Evolutionary conservation across 2,797 vertebrate species (phyloP).

Genomic region (Hoplostethus atlanticus): DNA sequence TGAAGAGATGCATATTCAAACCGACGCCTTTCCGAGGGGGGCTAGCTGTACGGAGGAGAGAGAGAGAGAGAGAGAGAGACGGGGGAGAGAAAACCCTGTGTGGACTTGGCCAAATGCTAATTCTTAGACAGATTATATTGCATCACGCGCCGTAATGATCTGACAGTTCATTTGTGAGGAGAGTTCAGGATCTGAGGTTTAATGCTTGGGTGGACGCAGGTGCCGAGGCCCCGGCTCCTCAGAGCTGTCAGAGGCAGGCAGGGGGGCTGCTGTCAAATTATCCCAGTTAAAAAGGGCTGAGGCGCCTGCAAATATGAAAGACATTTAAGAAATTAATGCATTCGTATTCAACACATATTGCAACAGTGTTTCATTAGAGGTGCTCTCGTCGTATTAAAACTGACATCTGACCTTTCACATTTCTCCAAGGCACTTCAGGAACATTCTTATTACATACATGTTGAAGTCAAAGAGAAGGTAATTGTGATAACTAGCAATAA

Average conservation of each 20-base stretch:
- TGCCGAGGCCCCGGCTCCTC: constrained; percentile 87
- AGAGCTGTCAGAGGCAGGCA: constrained; percentile 88
- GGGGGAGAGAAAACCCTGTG: constrained; percentile 81
- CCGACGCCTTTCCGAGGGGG: constrained; percentile 88
- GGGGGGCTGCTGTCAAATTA: constrained; percentile 92
- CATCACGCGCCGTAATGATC: constrained; percentile 99
- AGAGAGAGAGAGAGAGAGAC: constrained; percentile 57
- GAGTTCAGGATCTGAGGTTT: constrained; percentile 95
- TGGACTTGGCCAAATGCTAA: constrained; percentile 95
- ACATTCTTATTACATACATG: constrained; percentile 87
- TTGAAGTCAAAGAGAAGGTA: constrained; percentile 88
- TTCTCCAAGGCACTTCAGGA: constrained; percentile 75
- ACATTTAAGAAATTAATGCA: constrained; percentile 91
- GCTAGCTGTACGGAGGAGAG: constrained; percentile 80
- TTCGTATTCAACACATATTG: constrained; percentile 90
- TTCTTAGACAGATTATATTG: constrained; percentile 99
- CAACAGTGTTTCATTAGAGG: constrained; percentile 88
- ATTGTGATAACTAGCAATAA: constrained; percentile 88
- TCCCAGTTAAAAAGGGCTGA: constrained; percentile 87
- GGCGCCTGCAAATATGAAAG: constrained; percentile 86
- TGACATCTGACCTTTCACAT: constrained; percentile 91
- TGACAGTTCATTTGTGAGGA: constrained; percentile 99
- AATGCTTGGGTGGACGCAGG: constrained; percentile 94
- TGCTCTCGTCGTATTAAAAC: constrained; percentile 86
- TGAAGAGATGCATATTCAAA: constrained; percentile 99